Evolutionary conservation across 2,113 vertebrate genomes (phyloP).

Genomic region (Eretmochelys imbricata): DNA sequence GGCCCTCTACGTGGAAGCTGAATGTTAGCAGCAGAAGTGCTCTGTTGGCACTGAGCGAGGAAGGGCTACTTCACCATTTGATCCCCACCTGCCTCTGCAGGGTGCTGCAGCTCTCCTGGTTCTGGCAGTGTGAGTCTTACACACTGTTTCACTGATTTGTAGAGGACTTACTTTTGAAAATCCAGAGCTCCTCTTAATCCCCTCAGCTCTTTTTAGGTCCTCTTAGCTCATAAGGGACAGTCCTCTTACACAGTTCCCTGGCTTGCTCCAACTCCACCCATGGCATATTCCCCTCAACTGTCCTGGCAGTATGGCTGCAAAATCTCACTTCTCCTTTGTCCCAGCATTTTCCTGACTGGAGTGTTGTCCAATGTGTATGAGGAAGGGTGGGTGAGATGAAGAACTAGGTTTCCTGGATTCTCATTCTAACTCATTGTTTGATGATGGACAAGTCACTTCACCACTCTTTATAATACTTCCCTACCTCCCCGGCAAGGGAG

Average conservation of each 20-base stretch:
- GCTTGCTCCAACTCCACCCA: background rate
- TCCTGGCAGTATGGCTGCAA: background rate
- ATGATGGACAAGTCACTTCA: fast-evolving
- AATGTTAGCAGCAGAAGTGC: background rate
- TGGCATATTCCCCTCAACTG: background rate
- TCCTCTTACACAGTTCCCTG: fast-evolving
- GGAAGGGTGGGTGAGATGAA: fast-evolving
- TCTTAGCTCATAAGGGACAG: background rate
- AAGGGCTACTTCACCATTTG: background rate
- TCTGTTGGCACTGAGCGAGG: background rate
- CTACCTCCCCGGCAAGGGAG: background rate
- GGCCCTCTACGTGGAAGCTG: background rate
- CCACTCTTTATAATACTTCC: fast-evolving
- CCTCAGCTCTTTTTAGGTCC: fast-evolving
- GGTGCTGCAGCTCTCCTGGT: background rate
- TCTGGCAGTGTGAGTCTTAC: background rate
- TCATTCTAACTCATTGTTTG: background rate
- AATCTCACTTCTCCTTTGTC: background rate
- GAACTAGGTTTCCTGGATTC: fast-evolving
- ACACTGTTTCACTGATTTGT: background rate
- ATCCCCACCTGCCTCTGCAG: background rate
- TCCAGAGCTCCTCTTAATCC: background rate
- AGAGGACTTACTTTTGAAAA: background rate
- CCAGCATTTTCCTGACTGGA: fast-evolving
- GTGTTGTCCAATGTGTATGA: background rate